phyloP scores from a whole-genome alignment of 2,888 invertebrate genomes.

The Andrena fulva region DNA sequence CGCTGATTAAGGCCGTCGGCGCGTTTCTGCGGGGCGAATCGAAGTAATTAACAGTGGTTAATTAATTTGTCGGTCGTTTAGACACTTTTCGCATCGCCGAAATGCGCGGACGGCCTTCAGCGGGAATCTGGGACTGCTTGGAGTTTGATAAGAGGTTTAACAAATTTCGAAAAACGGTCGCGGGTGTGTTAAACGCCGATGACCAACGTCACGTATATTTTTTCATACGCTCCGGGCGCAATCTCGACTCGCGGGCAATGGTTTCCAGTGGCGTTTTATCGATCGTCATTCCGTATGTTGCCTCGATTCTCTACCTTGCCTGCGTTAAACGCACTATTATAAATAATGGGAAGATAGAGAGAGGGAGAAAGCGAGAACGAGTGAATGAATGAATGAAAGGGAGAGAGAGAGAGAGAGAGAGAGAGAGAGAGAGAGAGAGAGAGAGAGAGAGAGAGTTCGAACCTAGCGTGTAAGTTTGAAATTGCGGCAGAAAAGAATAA shows the following conservation, averaged over 20 bases:
- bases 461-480: conserved; percentile 62
- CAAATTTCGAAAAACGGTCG: not conserved
- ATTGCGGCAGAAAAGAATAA: conserved; percentile 35
- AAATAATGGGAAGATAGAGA: conserved; percentile 54
- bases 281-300: conserved; percentile 75
- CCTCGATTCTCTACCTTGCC: conserved; percentile 78
- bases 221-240: conserved; percentile 41
- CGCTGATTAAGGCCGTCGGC: not conserved
- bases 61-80: too few species aligned
- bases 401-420: conserved; percentile 42
- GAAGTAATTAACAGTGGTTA: too few species aligned
- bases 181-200: conserved; percentile 30
- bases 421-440: conserved; percentile 39
- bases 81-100: too few species aligned
- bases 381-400: conserved; percentile 20
- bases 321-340: conserved; percentile 76
- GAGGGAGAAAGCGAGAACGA: conserved; percentile 38
- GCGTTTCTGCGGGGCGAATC: too few species aligned
- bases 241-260: conserved; percentile 23
- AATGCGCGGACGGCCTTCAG: not conserved
- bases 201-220: conserved; percentile 52
- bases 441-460: conserved; percentile 39
- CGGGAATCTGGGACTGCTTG: not conserved
- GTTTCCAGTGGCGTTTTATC: conserved; percentile 65
- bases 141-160: not conserved